These are phyloP conservation scores for Drosophila sp. DNA, from an alignment of 1,140 invertebrate genomes.

Conservation along the genomic window DNA sequence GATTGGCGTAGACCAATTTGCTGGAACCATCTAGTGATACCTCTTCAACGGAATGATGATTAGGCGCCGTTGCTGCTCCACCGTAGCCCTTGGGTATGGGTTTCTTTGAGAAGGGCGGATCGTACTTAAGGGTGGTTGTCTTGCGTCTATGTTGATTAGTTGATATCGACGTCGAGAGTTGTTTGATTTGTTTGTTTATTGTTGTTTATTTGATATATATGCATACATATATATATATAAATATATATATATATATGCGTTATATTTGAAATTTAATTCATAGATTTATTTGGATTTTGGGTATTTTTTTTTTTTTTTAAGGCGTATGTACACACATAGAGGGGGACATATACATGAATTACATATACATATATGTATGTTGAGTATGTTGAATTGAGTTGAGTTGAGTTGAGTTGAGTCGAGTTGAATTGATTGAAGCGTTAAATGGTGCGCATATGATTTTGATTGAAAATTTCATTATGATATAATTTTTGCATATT, in stretches of 20 bases:
- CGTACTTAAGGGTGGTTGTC: constrained; percentile 94
- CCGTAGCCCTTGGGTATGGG: constrained; percentile 90
- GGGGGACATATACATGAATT: constrained; percentile 46
- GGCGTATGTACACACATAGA: constrained; percentile 63
- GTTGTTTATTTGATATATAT: constrained; percentile 45
- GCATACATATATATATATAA: too few relatives aligned
- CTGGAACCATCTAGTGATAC: constrained; percentile 90
- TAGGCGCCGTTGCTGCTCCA: constrained; percentile 87
- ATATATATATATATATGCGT: constrained; percentile 48
- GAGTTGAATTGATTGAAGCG: constrained; percentile 51
- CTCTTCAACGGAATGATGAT: constrained; percentile 89
- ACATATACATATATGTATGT: constrained; percentile 13
- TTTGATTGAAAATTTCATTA: constrained; percentile 60
- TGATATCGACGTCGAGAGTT: constrained; percentile 44
- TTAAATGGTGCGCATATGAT: constrained; percentile 68
- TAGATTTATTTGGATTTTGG: constrained; percentile 21
- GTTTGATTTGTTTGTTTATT: constrained; percentile 41
- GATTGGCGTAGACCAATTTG: constrained; percentile 92
- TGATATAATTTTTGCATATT: constrained; percentile 37
- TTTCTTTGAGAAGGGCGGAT: constrained; percentile 93
- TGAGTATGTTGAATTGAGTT: constrained; percentile 11
- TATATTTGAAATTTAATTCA: constrained; percentile 39
- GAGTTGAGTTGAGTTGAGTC: constrained; percentile 15
- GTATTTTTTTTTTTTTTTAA: constrained; percentile 23
- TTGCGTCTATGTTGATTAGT: constrained; percentile 88